Evolutionary conservation across 2,888 invertebrate genomes (phyloP).

Genomic region (Troilus luridus): DNA sequence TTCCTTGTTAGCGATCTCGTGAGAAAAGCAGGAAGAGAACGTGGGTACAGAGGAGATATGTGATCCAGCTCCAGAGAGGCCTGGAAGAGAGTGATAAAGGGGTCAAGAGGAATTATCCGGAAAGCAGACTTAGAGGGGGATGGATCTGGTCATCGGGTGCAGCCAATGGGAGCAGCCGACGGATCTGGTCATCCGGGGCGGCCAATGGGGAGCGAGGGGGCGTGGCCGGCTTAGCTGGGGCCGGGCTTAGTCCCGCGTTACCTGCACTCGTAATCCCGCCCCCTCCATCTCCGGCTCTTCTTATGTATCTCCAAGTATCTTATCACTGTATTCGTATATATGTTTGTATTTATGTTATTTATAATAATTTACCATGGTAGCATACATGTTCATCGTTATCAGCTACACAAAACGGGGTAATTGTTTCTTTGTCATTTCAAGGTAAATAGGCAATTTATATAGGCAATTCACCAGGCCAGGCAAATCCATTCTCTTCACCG

Average conservation of each 20-base stretch:
- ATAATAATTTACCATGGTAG: too few species aligned
- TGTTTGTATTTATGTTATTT: neutral
- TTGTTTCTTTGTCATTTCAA: too few species aligned
- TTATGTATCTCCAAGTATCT: neutral
- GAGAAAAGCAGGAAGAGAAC: neutral
- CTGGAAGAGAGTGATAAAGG: neutral
- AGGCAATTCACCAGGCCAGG: too few species aligned
- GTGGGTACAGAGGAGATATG: neutral
- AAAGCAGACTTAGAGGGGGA: conserved; percentile 9
- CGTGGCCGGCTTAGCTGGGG: conserved; percentile 43
- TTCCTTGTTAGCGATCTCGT: neutral
- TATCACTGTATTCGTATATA: neutral
- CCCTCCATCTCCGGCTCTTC: neutral
- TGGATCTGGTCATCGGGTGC: conserved; percentile 21
- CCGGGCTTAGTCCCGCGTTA: neutral
- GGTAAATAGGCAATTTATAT: too few species aligned
- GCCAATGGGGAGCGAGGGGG: conserved; percentile 5
- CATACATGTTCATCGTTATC: too few species aligned
- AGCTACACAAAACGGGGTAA: too few species aligned
- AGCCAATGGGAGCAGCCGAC: neutral
- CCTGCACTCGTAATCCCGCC: conserved; percentile 18
- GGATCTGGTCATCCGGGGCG: conserved; percentile 12
- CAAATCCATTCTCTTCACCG: too few species aligned
- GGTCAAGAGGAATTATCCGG: conserved; percentile 30
- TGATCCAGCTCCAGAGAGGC: neutral